A percentile compares a stretch with the other conserved stretches of the same genome.
These are phyloP conservation scores for Trichonephila clavipes DNA, from an alignment of 1,140 invertebrate genomes.

Conservation along the genomic window DNA sequence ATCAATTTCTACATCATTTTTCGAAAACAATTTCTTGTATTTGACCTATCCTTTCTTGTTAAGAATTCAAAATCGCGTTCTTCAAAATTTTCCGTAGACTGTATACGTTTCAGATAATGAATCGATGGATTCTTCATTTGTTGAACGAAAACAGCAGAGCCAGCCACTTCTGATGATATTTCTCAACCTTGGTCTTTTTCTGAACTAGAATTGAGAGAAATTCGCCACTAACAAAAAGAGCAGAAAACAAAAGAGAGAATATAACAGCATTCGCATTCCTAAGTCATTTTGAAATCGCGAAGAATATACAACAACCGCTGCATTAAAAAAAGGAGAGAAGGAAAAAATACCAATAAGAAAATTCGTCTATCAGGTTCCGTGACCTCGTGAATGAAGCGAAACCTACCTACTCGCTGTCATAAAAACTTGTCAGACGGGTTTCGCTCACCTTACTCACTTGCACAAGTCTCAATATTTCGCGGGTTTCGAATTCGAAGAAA, in stretches of 20 bases:
- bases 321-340: not conserved
- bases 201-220: not conserved
- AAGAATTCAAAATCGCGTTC: no score
- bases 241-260: not conserved
- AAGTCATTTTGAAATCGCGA: slow-evolving; percentile 34
- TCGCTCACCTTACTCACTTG: slow-evolving; percentile 24
- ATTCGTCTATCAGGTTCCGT: slow-evolving; percentile 64
- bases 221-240: not conserved
- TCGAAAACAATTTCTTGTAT: no score
- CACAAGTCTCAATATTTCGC: not conserved
- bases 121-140: not conserved
- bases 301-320: not conserved
- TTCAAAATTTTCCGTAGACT: no score
- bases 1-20: no score
- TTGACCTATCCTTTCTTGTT: no score
- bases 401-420: slow-evolving; percentile 23
- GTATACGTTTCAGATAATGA: not conserved
- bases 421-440: slow-evolving; percentile 66
- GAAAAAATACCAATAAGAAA: slow-evolving; percentile 12
- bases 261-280: slow-evolving; percentile 26
- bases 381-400: slow-evolving; percentile 67
- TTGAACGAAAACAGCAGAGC: not conserved
- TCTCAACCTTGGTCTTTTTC: not conserved
- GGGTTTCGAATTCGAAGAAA: not conserved
- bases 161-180: not conserved